These are phyloP conservation scores for Entomobrya multifasciata DNA, from an alignment of 2,888 invertebrate species.

Conservation along the genomic window DNA sequence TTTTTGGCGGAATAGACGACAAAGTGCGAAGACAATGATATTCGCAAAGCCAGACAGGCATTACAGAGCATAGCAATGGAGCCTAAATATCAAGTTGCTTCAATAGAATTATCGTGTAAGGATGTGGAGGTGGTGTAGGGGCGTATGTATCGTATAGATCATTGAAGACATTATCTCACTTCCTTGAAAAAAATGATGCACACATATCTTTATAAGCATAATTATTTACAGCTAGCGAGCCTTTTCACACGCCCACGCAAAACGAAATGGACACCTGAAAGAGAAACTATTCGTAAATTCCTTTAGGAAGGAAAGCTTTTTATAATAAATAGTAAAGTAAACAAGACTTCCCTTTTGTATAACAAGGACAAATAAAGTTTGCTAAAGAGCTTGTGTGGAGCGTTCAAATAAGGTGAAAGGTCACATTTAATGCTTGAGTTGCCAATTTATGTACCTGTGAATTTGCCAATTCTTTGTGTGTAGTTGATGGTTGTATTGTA, in stretches of 20 bases:
- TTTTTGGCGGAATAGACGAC: not conserved
- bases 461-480: too few relatives aligned
- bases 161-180: conserved; percentile 3
- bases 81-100: conserved; percentile 1
- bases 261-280: conserved; percentile 36
- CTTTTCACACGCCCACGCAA: conserved; percentile 38
- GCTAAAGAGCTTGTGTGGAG: too few relatives aligned
- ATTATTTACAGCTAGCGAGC: too few relatives aligned
- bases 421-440: too few relatives aligned
- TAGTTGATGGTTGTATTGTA: too few relatives aligned
- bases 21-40: not conserved
- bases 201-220: not conserved
- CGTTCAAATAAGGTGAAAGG: too few relatives aligned
- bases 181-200: not conserved
- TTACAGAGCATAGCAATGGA: not conserved
- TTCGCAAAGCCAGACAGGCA: not conserved
- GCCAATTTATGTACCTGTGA: too few relatives aligned
- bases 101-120: not conserved
- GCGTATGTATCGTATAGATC: conserved; percentile 2
- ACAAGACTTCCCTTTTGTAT: too few relatives aligned
- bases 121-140: not conserved
- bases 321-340: not conserved
- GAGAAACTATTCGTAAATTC: not conserved
- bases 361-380: too few relatives aligned
- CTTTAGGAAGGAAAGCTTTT: not conserved